Evolutionary conservation across 2,888 invertebrate species (phyloP), one percentile per base, ranked within the genome.

Genomic region (Apomyelois bistriatella): DNA sequence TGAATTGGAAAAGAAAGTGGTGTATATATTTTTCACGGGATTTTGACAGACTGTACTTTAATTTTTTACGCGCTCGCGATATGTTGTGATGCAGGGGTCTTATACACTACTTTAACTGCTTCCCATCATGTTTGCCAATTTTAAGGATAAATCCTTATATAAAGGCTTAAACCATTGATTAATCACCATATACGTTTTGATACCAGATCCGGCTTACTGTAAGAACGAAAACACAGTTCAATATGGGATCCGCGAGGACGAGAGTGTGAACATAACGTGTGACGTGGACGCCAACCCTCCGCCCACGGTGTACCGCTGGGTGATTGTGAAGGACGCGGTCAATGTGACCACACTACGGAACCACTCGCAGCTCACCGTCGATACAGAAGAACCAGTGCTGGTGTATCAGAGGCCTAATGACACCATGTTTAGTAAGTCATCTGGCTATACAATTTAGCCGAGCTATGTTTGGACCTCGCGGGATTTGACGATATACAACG

Each of bases 181-280:
- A n/a, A n/a, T n/a, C n/a, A 13, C 12, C 13, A 7, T 17, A 9
- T 1, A 13, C 13, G 2, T 32, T 15, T 6, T 51, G 43, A 53
- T 65, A 61, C 9, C 61, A 90, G 90, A 85, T 65, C 82, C 88
- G 37, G 70, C 86, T 1, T 79, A 74, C 56, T 90, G 90, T 58
- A 73, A 72, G 61, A 79, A 86, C 8, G 72, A 75, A 37, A 68
- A 53, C 5, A 58, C 72, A 36, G 58, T 70, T 1, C 83, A 86
- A 60, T 90, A 81, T 52, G 89, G 89, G 0, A 57, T 89, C 0
- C 79, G 73, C 1, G 79, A 81, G 40, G 74, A 76, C 42, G 85
- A 85, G 42, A 72, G 72, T 1, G 72, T 88, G 37, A 85, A 88
- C 57, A 64, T 90, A 54, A 85, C 82, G 0, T 90, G 90, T 60